A percentile compares a stretch with the other conserved stretches of the same genome.
phyloP scores from a whole-genome alignment of 2,797 vertebrate species.

The Poeciliopsis gracilis region DNA sequence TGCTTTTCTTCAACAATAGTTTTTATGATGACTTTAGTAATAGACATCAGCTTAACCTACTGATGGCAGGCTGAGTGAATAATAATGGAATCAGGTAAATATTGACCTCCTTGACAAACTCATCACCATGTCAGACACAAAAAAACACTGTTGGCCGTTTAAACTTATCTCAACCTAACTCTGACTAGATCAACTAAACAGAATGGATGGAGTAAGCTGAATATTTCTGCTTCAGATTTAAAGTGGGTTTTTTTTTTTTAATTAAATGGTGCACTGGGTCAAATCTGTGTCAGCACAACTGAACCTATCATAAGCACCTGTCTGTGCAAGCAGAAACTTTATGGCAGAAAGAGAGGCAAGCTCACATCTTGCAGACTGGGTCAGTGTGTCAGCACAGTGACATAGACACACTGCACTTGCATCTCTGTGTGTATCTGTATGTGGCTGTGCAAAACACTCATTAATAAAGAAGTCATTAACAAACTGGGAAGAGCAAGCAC shows the following conservation, averaged over 20 bases:
- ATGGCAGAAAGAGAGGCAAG: slow-evolving; percentile 49
- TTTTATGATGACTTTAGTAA: background rate
- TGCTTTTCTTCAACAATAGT: no score
- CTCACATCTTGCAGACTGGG: slow-evolving; percentile 71
- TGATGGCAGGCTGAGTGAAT: background rate
- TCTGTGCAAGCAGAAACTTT: slow-evolving; percentile 41
- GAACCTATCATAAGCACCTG: slow-evolving; percentile 38
- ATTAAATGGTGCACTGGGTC: slow-evolving; percentile 11
- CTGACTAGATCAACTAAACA: background rate
- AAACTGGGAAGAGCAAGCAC: slow-evolving; percentile 15
- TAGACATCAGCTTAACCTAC: background rate
- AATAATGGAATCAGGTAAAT: background rate
- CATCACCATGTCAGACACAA: background rate
- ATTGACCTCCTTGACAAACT: background rate
- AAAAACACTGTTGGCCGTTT: background rate
- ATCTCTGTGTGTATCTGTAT: slow-evolving; percentile 9
- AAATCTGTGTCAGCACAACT: slow-evolving; percentile 35
- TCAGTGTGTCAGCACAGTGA: slow-evolving; percentile 70
- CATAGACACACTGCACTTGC: slow-evolving; percentile 30
- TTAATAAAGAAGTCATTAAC: slow-evolving; percentile 41
- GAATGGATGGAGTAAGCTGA: background rate
- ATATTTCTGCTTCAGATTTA: slow-evolving; percentile 1
- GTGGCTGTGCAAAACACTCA: slow-evolving; percentile 22
- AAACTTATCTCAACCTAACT: background rate
- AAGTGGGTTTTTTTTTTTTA: background rate